phyloP scores from a whole-genome alignment of 2,113 vertebrate genomes.

The Ahaetulla prasina region DNA sequence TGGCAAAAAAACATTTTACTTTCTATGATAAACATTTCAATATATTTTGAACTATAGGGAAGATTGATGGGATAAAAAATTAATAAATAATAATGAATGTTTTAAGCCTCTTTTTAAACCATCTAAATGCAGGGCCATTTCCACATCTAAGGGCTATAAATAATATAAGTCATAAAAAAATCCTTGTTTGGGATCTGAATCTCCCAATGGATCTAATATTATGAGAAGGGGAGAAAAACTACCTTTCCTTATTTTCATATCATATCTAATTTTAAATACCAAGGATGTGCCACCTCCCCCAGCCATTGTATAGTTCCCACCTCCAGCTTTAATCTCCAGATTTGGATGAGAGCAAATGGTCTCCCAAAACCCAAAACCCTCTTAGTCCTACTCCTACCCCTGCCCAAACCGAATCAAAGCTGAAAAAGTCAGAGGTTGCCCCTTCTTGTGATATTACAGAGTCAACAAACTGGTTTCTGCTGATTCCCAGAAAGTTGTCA shows the following conservation, averaged over 20 bases:
- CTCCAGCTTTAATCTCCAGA: not conserved
- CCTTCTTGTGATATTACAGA: not conserved
- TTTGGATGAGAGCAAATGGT: not conserved
- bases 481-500: not conserved
- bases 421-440: not conserved
- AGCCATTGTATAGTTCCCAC: not conserved
- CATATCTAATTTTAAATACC: not conserved
- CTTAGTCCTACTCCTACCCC: not conserved
- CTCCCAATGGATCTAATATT: not conserved
- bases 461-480: no score
- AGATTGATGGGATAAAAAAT: no score
- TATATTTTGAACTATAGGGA: not conserved
- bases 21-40: not conserved
- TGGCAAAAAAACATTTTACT: not conserved
- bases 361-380: not conserved
- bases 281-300: not conserved
- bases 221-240: not conserved
- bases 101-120: not conserved
- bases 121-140: no score
- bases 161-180: not conserved
- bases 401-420: not conserved
- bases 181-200: not conserved
- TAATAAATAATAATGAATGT: not conserved
- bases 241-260: not conserved
- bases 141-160: not conserved